These are phyloP conservation scores for Todiramphus chloris DNA, from an alignment of 2,113 vertebrate species.

Conservation along the genomic window DNA sequence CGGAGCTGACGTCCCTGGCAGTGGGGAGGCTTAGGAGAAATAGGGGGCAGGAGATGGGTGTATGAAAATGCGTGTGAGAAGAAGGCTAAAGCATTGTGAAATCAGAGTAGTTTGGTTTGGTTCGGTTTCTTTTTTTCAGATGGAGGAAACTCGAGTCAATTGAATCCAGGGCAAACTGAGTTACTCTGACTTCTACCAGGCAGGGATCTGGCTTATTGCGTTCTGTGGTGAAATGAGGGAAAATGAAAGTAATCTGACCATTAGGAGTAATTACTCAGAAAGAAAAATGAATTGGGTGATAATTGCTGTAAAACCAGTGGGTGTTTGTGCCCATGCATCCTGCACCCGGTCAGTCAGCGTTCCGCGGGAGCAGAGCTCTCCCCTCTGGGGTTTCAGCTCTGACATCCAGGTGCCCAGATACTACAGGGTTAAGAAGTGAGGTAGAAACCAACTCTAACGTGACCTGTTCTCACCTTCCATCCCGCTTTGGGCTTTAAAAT, in stretches of 20 bases:
- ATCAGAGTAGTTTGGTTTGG: background rate
- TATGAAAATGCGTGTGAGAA: background rate
- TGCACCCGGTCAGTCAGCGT: background rate
- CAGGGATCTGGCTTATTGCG: background rate
- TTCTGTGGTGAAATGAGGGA: background rate
- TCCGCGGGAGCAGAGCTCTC: background rate
- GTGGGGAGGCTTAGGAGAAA: no score
- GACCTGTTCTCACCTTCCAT: background rate
- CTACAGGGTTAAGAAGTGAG: background rate
- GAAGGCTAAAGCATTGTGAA: background rate
- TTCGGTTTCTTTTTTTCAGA: no score
- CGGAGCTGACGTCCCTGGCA: no score
- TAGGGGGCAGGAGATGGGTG: background rate
- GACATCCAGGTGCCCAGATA: background rate
- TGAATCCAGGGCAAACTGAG: background rate
- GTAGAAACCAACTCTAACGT: background rate
- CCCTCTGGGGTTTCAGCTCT: background rate
- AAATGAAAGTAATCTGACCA: background rate
- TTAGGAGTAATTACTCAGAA: background rate
- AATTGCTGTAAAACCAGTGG: background rate
- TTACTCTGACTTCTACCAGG: background rate
- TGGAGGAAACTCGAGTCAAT: background rate
- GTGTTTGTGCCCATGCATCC: background rate
- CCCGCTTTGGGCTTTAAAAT: background rate
- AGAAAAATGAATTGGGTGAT: background rate